Evolutionary conservation across 2,113 vertebrate species (phyloP).

Genomic region (Bagarius yarrelli): DNA sequence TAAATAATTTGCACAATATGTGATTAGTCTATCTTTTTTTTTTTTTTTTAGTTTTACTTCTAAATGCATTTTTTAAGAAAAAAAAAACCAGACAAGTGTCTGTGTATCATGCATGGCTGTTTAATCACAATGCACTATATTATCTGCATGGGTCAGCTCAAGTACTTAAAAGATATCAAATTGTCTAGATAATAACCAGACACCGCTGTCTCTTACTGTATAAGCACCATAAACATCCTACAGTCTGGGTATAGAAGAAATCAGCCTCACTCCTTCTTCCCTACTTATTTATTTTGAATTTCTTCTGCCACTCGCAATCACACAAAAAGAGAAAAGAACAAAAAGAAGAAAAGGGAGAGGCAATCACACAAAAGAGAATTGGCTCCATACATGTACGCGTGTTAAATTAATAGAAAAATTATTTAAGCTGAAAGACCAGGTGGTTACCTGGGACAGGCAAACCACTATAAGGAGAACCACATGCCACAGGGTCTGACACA

Average conservation of each 20-base stretch:
- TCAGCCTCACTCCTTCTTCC: neutral
- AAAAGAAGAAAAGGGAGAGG: no score
- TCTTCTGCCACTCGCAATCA: neutral
- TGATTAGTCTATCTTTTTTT: neutral
- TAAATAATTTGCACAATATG: neutral
- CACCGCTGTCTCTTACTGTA: no score
- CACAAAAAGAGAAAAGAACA: neutral
- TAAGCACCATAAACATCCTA: neutral
- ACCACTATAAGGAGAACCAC: neutral
- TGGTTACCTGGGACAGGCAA: slow-evolving; percentile 5
- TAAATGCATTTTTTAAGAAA: neutral
- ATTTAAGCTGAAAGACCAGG: neutral
- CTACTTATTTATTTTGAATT: neutral
- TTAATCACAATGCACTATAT: no score
- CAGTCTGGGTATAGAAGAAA: neutral
- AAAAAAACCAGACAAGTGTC: neutral
- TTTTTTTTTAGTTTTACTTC: neutral
- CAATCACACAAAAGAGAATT: neutral
- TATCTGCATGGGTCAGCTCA: no score
- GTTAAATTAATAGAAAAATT: neutral
- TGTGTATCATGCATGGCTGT: neutral
- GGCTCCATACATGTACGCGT: neutral
- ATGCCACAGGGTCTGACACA: neutral
- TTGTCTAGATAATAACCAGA: neutral
- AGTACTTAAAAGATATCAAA: neutral